These are phyloP conservation scores for Allophyes oxyacanthae DNA, from an alignment of 2,888 invertebrate genomes.

Conservation along the genomic window DNA sequence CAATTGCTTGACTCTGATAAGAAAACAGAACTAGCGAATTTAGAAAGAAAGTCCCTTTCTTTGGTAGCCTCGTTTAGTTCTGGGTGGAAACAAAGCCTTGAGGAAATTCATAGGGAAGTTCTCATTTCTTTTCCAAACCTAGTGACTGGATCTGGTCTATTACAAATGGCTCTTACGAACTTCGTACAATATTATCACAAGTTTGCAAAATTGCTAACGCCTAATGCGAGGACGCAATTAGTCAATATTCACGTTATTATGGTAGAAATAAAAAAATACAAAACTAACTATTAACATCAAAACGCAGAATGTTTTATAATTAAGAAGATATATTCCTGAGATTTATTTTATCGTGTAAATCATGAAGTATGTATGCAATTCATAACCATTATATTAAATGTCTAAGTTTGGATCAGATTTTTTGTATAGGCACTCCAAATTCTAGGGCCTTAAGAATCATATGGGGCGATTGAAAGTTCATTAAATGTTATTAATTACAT, in stretches of 20 bases:
- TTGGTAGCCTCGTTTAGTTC: constrained; percentile 96
- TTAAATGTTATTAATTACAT: too few relatives aligned
- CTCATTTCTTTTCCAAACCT: constrained; percentile 98
- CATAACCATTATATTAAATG: too few relatives aligned
- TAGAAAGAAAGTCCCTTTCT: constrained; percentile 94
- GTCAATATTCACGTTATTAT: constrained; percentile 99
- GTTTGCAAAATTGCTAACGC: constrained; percentile 97
- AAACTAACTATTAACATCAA: constrained; percentile 94
- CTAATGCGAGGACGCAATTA: constrained; percentile 95
- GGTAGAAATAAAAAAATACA: constrained; percentile 99
- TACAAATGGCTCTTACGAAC: constrained; percentile 98
- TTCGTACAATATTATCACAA: constrained; percentile 99
- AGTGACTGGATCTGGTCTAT: constrained; percentile 97
- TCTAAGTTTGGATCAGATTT: too few relatives aligned
- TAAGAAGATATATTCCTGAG: too few relatives aligned
- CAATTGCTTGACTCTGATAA: constrained; percentile 94
- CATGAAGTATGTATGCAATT: too few relatives aligned
- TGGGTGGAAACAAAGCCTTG: constrained; percentile 98
- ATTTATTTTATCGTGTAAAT: too few relatives aligned
- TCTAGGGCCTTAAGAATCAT: too few relatives aligned
- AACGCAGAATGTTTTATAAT: not conserved
- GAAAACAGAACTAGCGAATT: constrained; percentile 91
- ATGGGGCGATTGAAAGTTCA: too few relatives aligned
- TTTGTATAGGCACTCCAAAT: too few relatives aligned
- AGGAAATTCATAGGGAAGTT: constrained; percentile 98